Evolutionary conservation across 2,113 vertebrate genomes (phyloP).

Genomic region (Plecturocebus donacophilus): DNA sequence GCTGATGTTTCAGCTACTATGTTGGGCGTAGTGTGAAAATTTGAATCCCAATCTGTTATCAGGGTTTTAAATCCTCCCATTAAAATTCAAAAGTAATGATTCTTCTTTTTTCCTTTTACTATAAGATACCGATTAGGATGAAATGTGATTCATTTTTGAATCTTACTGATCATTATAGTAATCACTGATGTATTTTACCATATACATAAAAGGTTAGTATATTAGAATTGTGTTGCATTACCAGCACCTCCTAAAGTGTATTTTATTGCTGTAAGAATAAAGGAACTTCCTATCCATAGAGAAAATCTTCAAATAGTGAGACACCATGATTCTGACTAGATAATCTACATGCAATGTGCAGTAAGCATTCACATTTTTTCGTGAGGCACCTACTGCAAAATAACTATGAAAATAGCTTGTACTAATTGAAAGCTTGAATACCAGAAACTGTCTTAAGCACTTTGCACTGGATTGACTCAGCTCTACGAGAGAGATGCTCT

Average conservation of each 20-base stretch:
- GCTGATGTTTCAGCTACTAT: slow-evolving; percentile 54
- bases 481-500: neutral
- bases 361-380: neutral
- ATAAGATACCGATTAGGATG: slow-evolving; percentile 72
- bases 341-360: neutral
- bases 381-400: neutral
- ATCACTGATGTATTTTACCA: slow-evolving; percentile 72
- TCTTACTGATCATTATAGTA: slow-evolving; percentile 66
- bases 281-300: neutral
- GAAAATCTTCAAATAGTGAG: slow-evolving; percentile 38
- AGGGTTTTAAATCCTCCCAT: slow-evolving; percentile 75
- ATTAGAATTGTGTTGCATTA: slow-evolving; percentile 54
- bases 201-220: slow-evolving; percentile 50
- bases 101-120: slow-evolving; percentile 59
- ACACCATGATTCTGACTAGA: neutral
- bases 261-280: slow-evolving; percentile 54
- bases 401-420: neutral
- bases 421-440: neutral
- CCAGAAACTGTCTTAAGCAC: neutral
- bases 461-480: neutral
- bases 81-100: slow-evolving; percentile 70
- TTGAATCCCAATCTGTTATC: slow-evolving; percentile 69
- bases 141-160: slow-evolving; percentile 70
- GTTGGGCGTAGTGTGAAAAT: slow-evolving; percentile 59
- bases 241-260: neutral